These are phyloP conservation scores for Hedychridium roseum DNA, from an alignment of 2,888 invertebrate species.

Conservation along the genomic window DNA sequence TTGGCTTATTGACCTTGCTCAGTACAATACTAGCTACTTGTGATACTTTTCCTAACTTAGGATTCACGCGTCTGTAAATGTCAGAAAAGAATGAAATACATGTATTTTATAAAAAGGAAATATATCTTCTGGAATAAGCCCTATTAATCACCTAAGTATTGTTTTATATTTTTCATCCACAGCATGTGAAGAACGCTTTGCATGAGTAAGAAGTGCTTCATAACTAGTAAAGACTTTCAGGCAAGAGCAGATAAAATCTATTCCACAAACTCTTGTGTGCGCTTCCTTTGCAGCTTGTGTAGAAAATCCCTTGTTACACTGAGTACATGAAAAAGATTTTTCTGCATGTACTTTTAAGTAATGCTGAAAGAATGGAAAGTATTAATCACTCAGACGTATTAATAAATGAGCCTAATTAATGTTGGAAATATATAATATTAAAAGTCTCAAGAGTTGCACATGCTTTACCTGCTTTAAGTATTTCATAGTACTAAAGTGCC, in stretches of 20 bases:
- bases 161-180: constrained; percentile 55
- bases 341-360: constrained; percentile 64
- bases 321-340: constrained; percentile 56
- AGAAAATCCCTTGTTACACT: constrained; percentile 60
- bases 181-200: constrained; percentile 53
- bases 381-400: constrained; percentile 2
- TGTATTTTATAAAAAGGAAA: constrained; percentile 6
- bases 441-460: too few species aligned
- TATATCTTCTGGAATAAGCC: too few species aligned
- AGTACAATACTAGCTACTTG: constrained; percentile 12
- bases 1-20: constrained; percentile 30
- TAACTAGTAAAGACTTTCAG: constrained; percentile 56
- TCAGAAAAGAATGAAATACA: background rate
- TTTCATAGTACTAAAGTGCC: constrained; percentile 57
- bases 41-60: constrained; percentile 19
- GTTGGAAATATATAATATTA: too few species aligned
- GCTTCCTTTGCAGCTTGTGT: constrained; percentile 60
- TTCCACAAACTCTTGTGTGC: constrained; percentile 59
- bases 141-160: too few species aligned
- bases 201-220: constrained; percentile 62
- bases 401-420: too few species aligned
- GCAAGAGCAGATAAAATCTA: constrained; percentile 58
- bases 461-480: constrained; percentile 63
- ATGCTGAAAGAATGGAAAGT: constrained; percentile 49
- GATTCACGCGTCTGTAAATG: constrained; percentile 30